A percentile compares a stretch with the other conserved stretches of the same genome.
phyloP scores from a whole-genome alignment of 2,888 invertebrate genomes.

The Drosophila cognata region DNA sequence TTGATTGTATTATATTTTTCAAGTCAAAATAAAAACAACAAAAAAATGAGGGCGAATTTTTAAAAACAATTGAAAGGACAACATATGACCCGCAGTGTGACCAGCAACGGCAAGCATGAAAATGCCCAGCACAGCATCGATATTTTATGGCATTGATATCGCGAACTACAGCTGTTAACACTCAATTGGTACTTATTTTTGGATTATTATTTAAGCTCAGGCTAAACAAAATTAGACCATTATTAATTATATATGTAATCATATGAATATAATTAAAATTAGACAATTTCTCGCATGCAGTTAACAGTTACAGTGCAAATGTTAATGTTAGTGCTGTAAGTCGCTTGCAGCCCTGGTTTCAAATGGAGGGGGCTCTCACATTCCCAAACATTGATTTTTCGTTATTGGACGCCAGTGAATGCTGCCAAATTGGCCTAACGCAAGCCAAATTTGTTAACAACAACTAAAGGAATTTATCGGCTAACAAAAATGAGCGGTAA shows the following conservation, averaged over 20 bases:
- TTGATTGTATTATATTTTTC: conserved; percentile 13
- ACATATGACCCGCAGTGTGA: conserved; percentile 9
- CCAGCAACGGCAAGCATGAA: conserved; percentile 1
- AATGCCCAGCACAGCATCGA: not conserved
- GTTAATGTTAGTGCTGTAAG: not conserved
- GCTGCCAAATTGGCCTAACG: conserved; percentile 42
- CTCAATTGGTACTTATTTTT: not conserved
- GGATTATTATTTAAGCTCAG: not conserved
- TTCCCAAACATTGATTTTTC: conserved; percentile 70
- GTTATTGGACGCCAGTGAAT: conserved; percentile 45
- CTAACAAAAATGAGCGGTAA: conserved; percentile 69
- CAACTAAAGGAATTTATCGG: conserved; percentile 33
- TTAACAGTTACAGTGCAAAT: conserved; percentile 33
- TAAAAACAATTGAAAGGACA: not conserved
- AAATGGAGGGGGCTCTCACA: conserved; percentile 58
- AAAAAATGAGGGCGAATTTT: not conserved
- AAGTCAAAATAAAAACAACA: conserved; percentile 12
- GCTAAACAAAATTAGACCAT: not conserved
- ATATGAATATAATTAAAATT: not conserved
- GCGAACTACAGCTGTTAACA: not conserved
- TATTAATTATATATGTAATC: not conserved
- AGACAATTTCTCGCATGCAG: conserved; percentile 7
- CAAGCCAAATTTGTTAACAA: conserved; percentile 16
- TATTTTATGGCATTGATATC: not conserved
- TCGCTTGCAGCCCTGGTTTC: conserved; percentile 44